phyloP scores from a whole-genome alignment of 2,113 vertebrate genomes.

The Xyliphius kryptos region DNA sequence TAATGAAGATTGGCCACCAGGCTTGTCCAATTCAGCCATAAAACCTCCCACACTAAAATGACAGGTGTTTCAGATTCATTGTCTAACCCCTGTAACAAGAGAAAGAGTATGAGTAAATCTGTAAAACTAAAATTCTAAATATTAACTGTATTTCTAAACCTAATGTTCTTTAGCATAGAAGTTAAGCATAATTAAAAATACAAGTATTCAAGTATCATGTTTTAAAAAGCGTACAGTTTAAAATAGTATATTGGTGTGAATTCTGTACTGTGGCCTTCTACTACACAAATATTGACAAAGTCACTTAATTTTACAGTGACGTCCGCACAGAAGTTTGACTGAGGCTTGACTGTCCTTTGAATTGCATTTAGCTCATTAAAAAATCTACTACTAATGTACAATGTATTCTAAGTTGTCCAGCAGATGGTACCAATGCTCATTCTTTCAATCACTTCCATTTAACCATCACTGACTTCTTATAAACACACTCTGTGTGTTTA shows the following conservation, averaged over 20 bases:
- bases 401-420: conserved; percentile 8
- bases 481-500: background rate
- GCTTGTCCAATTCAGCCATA: too few species aligned
- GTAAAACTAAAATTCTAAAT: too few species aligned
- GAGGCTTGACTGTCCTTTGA: background rate
- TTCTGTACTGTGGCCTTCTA: background rate
- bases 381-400: background rate
- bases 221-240: background rate
- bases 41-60: too few species aligned
- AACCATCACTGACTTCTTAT: background rate
- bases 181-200: background rate
- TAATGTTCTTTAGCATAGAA: background rate
- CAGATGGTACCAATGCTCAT: conserved; percentile 14
- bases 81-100: too few species aligned
- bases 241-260: background rate
- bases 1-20: too few species aligned
- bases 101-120: too few species aligned
- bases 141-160: background rate
- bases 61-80: too few species aligned
- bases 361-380: background rate
- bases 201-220: background rate
- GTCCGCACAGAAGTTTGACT: background rate
- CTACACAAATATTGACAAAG: background rate
- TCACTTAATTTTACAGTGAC: background rate
- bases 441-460: background rate